Evolutionary conservation across 2,888 invertebrate genomes (phyloP), one percentile per base, ranked within the genome.

Genomic region (Elaeidobius kamerunicus): DNA sequence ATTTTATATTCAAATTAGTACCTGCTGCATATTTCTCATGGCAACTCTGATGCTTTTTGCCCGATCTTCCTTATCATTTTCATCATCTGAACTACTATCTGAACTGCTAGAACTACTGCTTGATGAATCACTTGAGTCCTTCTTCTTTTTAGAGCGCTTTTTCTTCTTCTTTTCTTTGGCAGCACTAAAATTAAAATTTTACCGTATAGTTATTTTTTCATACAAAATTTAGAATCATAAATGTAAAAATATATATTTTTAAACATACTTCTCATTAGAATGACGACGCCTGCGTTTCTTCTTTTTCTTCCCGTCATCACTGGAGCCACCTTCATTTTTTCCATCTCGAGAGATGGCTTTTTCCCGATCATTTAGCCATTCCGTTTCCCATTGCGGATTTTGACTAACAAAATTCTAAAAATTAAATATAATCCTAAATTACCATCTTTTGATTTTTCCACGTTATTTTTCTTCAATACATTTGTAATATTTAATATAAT

Each of bases 331-430:
- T 17, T 57, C 57, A 2, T 53, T 56, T 28, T 60, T 51, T n/a
- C 56, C 63, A 30, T 63, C 65, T 41, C 72, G 63, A n/a, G 67
- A 59, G 59, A 69, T 61, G 3, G 73, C 69, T 51, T 67, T 69
- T 56, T 74, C 88, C 3, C 91, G 78, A 70, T 90, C 90, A 6
- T 84, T 84, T 75, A 88, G 78, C 90, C 91, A 91, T 65, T 90
- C 88, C 1, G 85, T 84, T 70, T 92, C 91, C 85, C 90, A 91
- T 64, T 88, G 87, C 0, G 91, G 89, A 73, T 90, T 90, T 69
- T 88, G 86, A 56, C 86, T 86, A 14, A 88, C 82, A 67, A 88
- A 91, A 65, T 83, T 82, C 91, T 91, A 67, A 18, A 59, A 56
- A 51, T 23, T 23, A 30, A 43, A 17, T 17, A 28, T 30, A 23